Percentiles rank a stretch among this genome's conserved stretches.
Conservation (phyloP, 2,797 vertebrate genomes). For the Eulemur albifrons region DNA sequence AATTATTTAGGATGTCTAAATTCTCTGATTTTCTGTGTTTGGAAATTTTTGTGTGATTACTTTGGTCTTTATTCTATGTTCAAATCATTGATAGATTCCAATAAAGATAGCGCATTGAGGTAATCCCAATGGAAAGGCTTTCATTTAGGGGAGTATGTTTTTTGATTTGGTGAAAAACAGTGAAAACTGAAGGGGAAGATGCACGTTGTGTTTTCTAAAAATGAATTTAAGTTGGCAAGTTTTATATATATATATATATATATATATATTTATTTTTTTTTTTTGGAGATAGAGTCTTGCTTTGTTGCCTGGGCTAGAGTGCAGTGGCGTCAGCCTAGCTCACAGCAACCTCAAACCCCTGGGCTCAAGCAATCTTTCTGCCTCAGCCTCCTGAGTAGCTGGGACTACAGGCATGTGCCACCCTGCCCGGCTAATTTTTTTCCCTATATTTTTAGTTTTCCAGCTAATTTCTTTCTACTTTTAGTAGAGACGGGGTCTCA, state of each 20-base stretch:
- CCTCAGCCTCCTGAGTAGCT: too few species aligned
- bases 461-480: too few species aligned
- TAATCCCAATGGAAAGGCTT: neutral
- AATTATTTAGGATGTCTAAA: neutral
- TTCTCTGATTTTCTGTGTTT: conserved; percentile 38
- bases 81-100: neutral
- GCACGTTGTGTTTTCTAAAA: neutral
- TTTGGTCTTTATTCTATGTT: conserved; percentile 39
- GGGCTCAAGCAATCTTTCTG: too few species aligned
- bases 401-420: too few species aligned
- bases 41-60: neutral
- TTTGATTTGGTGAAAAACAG: neutral
- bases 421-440: too few species aligned
- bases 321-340: too few species aligned
- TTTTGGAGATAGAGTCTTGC: too few species aligned
- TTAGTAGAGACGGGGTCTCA: too few species aligned
- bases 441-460: too few species aligned
- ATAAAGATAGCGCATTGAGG: neutral
- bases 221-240: conserved; percentile 32
- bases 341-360: too few species aligned
- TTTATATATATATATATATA: neutral
- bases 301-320: too few species aligned
- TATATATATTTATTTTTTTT: too few species aligned
- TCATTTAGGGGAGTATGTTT: neutral
- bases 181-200: neutral